These are phyloP conservation scores for Phaetusa simplex DNA, from an alignment of 2,113 vertebrate species.

Conservation along the genomic window DNA sequence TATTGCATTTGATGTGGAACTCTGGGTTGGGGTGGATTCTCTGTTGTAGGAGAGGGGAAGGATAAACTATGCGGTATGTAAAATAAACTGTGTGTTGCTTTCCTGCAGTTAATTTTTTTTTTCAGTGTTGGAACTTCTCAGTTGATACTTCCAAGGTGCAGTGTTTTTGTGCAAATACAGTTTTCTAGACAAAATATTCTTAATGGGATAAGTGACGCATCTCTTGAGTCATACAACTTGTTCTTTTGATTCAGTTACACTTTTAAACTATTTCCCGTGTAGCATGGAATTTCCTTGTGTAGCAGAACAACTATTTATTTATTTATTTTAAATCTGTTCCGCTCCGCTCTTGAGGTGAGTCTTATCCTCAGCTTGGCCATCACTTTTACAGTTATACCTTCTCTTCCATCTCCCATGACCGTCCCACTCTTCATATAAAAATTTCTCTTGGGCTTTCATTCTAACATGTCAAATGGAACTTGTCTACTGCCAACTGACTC, in stretches of 20 bases:
- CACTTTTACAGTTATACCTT: not conserved
- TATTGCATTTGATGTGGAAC: not conserved
- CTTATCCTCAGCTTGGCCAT: not conserved
- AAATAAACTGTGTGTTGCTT: not conserved
- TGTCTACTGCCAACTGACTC: not conserved
- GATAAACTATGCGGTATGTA: not conserved
- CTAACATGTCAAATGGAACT: not conserved
- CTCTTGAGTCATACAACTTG: not conserved
- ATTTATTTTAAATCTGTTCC: accelerated
- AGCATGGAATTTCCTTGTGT: not conserved
- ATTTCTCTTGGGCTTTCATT: not conserved
- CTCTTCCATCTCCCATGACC: not conserved
- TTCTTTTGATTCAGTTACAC: not conserved
- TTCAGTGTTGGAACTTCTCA: not conserved
- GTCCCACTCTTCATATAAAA: not conserved
- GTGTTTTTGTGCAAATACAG: not conserved
- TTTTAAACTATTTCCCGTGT: not conserved
- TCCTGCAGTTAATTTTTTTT: not conserved
- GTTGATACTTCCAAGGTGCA: not conserved
- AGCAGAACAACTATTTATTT: not conserved
- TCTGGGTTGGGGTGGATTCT: not conserved
- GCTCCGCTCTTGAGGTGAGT: not conserved
- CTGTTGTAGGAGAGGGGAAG: not conserved
- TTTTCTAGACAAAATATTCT: not conserved
- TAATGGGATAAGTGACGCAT: not conserved